These are phyloP conservation scores for Cryptocheilus praepositus DNA, from an alignment of 2,888 invertebrate species.

Conservation along the genomic window DNA sequence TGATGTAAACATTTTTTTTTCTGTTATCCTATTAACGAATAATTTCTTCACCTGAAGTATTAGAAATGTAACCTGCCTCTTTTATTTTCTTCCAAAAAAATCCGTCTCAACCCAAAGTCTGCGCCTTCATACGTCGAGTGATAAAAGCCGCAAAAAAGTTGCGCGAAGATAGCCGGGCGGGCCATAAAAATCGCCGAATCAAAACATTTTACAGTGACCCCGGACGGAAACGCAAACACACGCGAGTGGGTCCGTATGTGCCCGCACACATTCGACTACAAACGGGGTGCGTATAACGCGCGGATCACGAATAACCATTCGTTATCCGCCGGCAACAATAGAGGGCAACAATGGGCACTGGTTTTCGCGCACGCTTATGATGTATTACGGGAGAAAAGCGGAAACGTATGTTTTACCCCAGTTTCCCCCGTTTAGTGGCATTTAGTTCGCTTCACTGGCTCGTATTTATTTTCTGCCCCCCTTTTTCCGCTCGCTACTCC, in stretches of 20 bases:
- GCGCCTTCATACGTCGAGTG: too few relatives aligned
- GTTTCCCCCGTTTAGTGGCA: conserved; percentile 69
- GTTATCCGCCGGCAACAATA: conserved; percentile 62
- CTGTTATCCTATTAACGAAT: too few relatives aligned
- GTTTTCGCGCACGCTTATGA: conserved; percentile 64
- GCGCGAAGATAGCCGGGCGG: conserved; percentile 3
- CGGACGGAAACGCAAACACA: conserved; percentile 22
- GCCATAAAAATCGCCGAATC: conserved; percentile 49
- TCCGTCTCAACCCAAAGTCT: too few relatives aligned
- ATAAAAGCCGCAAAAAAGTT: too few relatives aligned
- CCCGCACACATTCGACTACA: not conserved
- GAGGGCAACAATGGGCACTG: conserved; percentile 60
- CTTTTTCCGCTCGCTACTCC: conserved; percentile 14
- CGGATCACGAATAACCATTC: conserved; percentile 61
- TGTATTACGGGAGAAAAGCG: conserved; percentile 67
- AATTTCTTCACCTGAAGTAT: too few relatives aligned
- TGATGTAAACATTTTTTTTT: too few relatives aligned
- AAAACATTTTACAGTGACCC: conserved; percentile 54
- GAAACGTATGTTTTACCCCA: conserved; percentile 70
- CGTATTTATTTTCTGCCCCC: conserved; percentile 57
- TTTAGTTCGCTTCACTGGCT: conserved; percentile 66
- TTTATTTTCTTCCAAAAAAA: too few relatives aligned
- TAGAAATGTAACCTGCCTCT: too few relatives aligned
- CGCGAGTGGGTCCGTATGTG: not conserved
- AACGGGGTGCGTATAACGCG: conserved; percentile 14